phyloP scores from a whole-genome alignment of 1,140 invertebrate species.

The Pissodes strobi region DNA sequence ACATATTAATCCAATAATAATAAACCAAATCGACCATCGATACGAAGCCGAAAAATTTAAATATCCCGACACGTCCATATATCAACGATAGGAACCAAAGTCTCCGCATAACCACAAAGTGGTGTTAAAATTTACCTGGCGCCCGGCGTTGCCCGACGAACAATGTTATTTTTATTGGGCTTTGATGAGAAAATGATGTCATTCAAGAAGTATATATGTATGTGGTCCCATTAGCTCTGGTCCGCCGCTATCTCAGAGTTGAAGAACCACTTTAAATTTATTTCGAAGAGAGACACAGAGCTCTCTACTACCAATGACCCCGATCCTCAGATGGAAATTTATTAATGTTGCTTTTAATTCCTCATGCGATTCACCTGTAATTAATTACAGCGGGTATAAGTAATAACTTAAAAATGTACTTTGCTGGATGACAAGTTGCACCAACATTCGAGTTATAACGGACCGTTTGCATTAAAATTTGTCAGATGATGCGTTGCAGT shows the following conservation, averaged over 20 bases:
- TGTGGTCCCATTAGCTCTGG: slow-evolving; percentile 50
- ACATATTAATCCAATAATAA: too few species aligned
- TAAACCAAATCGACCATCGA: too few species aligned
- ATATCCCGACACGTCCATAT: slow-evolving; percentile 1
- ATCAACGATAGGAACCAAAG: slow-evolving; percentile 22
- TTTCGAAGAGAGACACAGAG: not conserved
- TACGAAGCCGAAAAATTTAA: not conserved
- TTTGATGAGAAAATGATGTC: slow-evolving; percentile 55
- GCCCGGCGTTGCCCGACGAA: slow-evolving; percentile 41
- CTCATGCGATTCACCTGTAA: slow-evolving; percentile 3
- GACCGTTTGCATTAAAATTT: too few species aligned
- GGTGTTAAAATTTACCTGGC: slow-evolving; percentile 48
- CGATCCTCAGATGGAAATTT: slow-evolving; percentile 13
- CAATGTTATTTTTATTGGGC: slow-evolving; percentile 53
- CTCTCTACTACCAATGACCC: slow-evolving; percentile 28
- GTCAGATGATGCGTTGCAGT: too few species aligned
- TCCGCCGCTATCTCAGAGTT: slow-evolving; percentile 43
- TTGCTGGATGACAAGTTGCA: not conserved
- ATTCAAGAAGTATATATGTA: slow-evolving; percentile 51
- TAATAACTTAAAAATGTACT: not conserved
- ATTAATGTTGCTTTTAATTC: slow-evolving; percentile 25
- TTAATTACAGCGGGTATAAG: not conserved
- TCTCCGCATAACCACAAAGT: slow-evolving; percentile 27
- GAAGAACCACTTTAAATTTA: slow-evolving; percentile 36
- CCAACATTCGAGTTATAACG: not conserved